These are phyloP conservation scores for Muraenolepis orangiensis DNA, from an alignment of 2,797 vertebrate species.

Conservation along the genomic window DNA sequence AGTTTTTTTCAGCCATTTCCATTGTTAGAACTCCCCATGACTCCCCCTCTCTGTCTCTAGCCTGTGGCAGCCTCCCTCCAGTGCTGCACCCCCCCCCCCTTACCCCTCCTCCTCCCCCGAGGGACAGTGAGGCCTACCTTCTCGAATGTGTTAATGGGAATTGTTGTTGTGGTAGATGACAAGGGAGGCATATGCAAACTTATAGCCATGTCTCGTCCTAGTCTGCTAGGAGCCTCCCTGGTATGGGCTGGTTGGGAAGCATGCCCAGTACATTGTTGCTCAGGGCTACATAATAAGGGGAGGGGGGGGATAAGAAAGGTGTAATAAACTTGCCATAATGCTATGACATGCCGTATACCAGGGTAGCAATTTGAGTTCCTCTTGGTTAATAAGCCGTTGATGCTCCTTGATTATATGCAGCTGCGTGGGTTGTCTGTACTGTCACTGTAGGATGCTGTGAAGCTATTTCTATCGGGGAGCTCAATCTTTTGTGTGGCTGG, in stretches of 20 bases:
- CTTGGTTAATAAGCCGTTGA: neutral
- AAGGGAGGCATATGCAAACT: slow-evolving; percentile 18
- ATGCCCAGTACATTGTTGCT: neutral
- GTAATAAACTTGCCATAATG: neutral
- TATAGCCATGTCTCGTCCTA: slow-evolving; percentile 18
- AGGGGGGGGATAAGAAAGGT: neutral
- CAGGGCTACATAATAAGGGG: neutral
- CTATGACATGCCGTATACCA: neutral
- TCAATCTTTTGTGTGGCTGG: neutral
- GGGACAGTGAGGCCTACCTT: slow-evolving; percentile 9
- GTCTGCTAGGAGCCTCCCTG: slow-evolving; percentile 14
- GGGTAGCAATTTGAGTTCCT: neutral
- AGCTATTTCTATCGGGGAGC: neutral
- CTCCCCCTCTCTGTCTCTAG: slow-evolving; percentile 87
- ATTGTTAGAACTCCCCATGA: slow-evolving; percentile 91
- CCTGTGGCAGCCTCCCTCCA: slow-evolving; percentile 72
- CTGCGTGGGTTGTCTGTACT: neutral
- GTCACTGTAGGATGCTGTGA: neutral
- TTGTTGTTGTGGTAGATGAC: slow-evolving; percentile 21
- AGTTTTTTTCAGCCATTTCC: slow-evolving; percentile 76
- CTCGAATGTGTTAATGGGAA: slow-evolving; percentile 8
- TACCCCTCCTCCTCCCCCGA: slow-evolving; percentile 22
- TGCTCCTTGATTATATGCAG: neutral
- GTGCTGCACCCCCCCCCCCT: slow-evolving; percentile 21
- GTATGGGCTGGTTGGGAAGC: slow-evolving; percentile 3